Evolutionary conservation across 2,888 invertebrate species (phyloP), one percentile per base, ranked within the genome.

Genomic region (Caenorhabditis panamensis): DNA sequence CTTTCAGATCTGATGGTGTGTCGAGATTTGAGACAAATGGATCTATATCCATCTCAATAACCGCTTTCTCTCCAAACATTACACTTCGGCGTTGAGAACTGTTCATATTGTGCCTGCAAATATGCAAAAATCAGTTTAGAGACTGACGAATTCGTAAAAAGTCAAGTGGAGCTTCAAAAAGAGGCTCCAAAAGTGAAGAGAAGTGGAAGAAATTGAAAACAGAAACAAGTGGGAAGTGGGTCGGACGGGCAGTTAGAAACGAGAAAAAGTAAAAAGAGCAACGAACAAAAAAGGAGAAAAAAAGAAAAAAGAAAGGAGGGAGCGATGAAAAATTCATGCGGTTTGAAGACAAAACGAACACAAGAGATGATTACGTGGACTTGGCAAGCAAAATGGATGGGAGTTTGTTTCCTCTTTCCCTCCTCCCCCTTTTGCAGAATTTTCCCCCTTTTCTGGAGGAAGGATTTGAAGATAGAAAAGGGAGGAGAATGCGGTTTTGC

Each of bases 361-460:
- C 54, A 68, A 56, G 67, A 72, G n/a, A 54, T 63, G 72, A 62
- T 64, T 64, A 53, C 64, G 37, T 73, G 59, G 59, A 66, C 67
- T 41, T 54, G 66, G 49, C n/a, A 18, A 84, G 96, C 96, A 89
- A 95, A 96, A 28, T 96, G 91, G 2, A 41, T 96, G 95, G 28
- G 96, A 18, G 18, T 53, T 53, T 24, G 24, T 53, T 53, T 26
- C 41, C 47, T 1, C 47, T 18, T 47, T 47, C 9, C 18, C 16
- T 36, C 36, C 47, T 2, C 9, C 20, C n/a, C 18, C 2, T 53
- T 24, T 24, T 26, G 53, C 53, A 53, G 41, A 13, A 41, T 41
- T 41, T 41, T 41, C 9, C 5, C 9, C 5, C 4, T 4, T 31
- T 31, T 9, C 9, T 31, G 31, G 9, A 31, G 31, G 31, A 31